Conservation (phyloP, 2,888 invertebrate genomes). For the Lamellibrachia satsuma region DNA sequence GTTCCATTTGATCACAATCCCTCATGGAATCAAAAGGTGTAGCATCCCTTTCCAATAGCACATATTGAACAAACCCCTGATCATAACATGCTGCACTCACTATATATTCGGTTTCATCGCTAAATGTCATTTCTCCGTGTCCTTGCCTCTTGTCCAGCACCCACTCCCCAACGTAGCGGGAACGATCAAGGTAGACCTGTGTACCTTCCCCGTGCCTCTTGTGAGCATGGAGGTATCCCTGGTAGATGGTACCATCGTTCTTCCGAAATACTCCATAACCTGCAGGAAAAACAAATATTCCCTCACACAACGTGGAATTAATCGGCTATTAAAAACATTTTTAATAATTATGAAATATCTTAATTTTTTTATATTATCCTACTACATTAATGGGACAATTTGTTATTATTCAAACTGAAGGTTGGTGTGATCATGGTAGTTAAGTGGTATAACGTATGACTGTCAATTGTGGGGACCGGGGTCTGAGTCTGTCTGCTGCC, state of each 20-base stretch:
- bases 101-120: constrained; percentile 61
- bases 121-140: constrained; percentile 55
- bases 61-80: neutral
- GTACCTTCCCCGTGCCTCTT: constrained; percentile 58
- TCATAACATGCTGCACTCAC: constrained; percentile 43
- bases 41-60: too few species aligned
- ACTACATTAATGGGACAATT: too few species aligned
- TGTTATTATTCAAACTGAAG: too few species aligned
- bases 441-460: too few species aligned
- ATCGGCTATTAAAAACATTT: too few species aligned
- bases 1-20: too few species aligned
- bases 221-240: constrained; percentile 54
- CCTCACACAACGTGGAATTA: neutral
- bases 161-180: constrained; percentile 63
- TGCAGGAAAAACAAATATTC: constrained; percentile 32
- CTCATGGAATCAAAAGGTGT: too few species aligned
- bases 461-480: too few species aligned
- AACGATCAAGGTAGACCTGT: constrained; percentile 53
- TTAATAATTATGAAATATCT: neutral
- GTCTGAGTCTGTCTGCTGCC: too few species aligned
- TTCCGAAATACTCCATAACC: constrained; percentile 60
- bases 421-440: too few species aligned
- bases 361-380: too few species aligned
- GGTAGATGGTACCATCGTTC: constrained; percentile 50
- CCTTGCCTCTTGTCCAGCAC: constrained; percentile 61